Percentiles rank a stretch among this genome's conserved stretches.
phyloP scores from a whole-genome alignment of 1,140 invertebrate species.

The Drosophila miranda region DNA sequence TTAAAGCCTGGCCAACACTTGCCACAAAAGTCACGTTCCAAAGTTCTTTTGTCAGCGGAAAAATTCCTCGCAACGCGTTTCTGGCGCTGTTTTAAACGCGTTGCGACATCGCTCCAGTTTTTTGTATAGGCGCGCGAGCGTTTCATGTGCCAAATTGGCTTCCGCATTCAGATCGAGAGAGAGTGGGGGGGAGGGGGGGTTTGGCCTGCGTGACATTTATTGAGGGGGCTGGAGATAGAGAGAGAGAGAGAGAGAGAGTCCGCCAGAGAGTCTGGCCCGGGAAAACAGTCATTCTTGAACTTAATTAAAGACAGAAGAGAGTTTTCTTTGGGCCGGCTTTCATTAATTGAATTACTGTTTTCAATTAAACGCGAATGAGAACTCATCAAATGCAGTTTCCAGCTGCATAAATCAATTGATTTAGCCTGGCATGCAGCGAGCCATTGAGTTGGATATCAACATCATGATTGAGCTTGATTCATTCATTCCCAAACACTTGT shows the following conservation, averaged over 20 bases:
- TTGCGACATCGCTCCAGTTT: not conserved
- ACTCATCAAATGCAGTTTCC: conserved; percentile 23
- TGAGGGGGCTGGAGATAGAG: conserved; percentile 25
- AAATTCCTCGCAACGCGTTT: conserved; percentile 12
- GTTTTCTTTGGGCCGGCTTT: conserved; percentile 17
- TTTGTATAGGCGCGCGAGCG: conserved; percentile 9
- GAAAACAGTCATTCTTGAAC: conserved; percentile 46
- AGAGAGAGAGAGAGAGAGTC: not conserved
- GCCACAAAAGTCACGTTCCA: conserved; percentile 26
- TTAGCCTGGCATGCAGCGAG: conserved; percentile 47
- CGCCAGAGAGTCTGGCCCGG: conserved; percentile 50
- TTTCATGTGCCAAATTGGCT: conserved; percentile 34
- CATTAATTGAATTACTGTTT: conserved; percentile 74
- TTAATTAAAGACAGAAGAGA: conserved; percentile 58
- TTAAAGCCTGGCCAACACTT: not conserved
- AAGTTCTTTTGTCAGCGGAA: conserved; percentile 19
- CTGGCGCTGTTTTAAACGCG: conserved; percentile 13
- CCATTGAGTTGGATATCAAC: conserved; percentile 26
- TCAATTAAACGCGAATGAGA: conserved; percentile 58
- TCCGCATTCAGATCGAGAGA: conserved; percentile 51
- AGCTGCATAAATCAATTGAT: conserved; percentile 79
- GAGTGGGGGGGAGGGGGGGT: no score
- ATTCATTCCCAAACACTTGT: conserved; percentile 68
- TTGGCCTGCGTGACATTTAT: conserved; percentile 56
- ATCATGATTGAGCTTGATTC: conserved; percentile 50